Conservation (phyloP, 2,888 invertebrate species). For the Pammene fasciana region DNA sequence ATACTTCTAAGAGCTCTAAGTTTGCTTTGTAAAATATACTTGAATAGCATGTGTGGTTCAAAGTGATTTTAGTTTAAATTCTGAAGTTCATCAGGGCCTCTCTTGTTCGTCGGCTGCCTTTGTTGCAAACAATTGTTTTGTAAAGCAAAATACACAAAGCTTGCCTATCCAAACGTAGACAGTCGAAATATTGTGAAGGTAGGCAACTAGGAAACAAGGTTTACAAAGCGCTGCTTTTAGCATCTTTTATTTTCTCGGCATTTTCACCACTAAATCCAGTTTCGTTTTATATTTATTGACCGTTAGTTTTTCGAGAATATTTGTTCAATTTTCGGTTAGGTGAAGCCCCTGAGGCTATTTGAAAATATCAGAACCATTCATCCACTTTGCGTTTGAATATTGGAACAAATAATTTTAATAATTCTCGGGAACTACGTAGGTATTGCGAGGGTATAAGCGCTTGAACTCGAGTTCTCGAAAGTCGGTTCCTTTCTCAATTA, state of each 20-base stretch:
- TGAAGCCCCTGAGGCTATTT: neutral
- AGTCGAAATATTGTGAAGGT: conserved; percentile 26
- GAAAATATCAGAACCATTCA: neutral
- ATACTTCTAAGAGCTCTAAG: no score
- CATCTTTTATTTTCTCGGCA: neutral
- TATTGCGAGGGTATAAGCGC: no score
- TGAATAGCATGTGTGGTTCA: neutral
- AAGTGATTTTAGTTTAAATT: conserved; percentile 26
- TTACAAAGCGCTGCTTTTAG: conserved; percentile 10
- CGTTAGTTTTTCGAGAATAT: neutral
- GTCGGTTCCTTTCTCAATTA: no score
- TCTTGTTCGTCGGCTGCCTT: conserved; percentile 36
- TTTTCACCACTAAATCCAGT: neutral
- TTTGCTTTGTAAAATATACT: no score
- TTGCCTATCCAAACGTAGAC: conserved; percentile 32
- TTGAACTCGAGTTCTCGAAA: no score
- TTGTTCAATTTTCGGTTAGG: neutral
- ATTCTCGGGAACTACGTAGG: no score
- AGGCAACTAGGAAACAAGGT: conserved; percentile 15
- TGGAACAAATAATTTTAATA: no score
- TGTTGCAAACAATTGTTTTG: conserved; percentile 39
- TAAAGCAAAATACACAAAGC: conserved; percentile 32
- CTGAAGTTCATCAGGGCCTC: conserved; percentile 31
- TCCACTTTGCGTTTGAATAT: no score
- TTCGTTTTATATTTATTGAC: conserved; percentile 6